phyloP scores from a whole-genome alignment of 2,113 vertebrate genomes.

The Sinocyclocheilus anophthalmus region DNA sequence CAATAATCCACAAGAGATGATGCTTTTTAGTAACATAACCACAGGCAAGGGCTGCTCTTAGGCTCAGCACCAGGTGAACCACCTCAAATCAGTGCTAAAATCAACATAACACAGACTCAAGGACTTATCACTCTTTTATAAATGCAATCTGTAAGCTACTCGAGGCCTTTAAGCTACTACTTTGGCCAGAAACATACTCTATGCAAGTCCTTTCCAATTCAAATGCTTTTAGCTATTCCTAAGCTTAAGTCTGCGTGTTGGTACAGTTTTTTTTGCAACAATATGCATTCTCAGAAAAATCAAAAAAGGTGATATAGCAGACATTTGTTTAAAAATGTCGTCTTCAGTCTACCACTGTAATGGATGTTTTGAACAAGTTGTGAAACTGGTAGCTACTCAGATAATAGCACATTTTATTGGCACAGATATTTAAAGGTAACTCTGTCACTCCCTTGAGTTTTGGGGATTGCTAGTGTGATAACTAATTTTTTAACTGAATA shows the following conservation, averaged over 20 bases:
- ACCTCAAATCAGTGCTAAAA: background rate
- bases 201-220: background rate
- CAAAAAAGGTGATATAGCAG: too few relatives aligned
- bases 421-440: background rate
- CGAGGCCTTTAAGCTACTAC: background rate
- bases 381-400: background rate
- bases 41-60: background rate
- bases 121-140: background rate
- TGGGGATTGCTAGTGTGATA: background rate
- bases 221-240: too few relatives aligned
- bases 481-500: background rate
- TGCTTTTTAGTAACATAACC: background rate
- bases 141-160: background rate
- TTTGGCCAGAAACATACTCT: background rate
- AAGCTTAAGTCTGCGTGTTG: too few relatives aligned
- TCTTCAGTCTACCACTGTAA: too few relatives aligned
- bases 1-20: background rate
- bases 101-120: background rate
- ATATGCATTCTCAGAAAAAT: background rate
- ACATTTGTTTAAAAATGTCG: too few relatives aligned
- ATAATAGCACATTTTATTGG: background rate
- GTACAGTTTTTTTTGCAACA: background rate
- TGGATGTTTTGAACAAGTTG: background rate
- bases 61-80: background rate
- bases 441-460: background rate